phyloP scores from a whole-genome alignment of 2,113 vertebrate species.

The Trichomycterus rosablanca region DNA sequence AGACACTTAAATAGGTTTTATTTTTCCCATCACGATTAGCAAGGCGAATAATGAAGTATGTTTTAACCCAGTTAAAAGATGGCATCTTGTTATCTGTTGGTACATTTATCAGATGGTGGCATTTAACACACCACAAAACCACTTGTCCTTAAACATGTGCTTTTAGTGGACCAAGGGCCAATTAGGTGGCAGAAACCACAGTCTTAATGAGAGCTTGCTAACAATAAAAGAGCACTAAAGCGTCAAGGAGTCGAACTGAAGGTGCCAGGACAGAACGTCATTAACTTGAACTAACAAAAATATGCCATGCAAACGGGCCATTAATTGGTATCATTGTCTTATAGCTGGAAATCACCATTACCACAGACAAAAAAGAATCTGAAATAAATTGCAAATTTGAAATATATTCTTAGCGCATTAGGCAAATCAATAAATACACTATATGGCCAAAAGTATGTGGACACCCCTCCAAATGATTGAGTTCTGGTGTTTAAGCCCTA shows the following conservation, averaged over 20 bases:
- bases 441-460: too few species aligned
- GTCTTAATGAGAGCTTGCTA: background rate
- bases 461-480: too few species aligned
- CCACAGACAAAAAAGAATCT: background rate
- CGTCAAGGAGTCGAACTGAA: background rate
- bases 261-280: constrained; percentile 31
- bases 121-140: constrained; percentile 6
- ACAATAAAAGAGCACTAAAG: constrained; percentile 2
- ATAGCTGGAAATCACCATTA: constrained; percentile 11
- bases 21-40: too few species aligned
- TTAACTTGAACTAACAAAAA: constrained; percentile 18
- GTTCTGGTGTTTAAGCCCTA: too few species aligned
- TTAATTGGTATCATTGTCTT: constrained; percentile 11
- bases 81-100: background rate
- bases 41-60: too few species aligned
- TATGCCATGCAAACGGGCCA: constrained; percentile 2
- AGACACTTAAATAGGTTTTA: too few species aligned
- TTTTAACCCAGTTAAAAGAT: constrained; percentile 2
- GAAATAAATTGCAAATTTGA: background rate
- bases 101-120: constrained; percentile 9
- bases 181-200: constrained; percentile 13
- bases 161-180: constrained; percentile 16
- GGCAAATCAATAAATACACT: too few species aligned
- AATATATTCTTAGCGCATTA: too few species aligned
- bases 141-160: background rate